A percentile compares a stretch with the other conserved stretches of the same genome.
phyloP scores from a whole-genome alignment of 1,140 invertebrate species.

The Popillia japonica region DNA sequence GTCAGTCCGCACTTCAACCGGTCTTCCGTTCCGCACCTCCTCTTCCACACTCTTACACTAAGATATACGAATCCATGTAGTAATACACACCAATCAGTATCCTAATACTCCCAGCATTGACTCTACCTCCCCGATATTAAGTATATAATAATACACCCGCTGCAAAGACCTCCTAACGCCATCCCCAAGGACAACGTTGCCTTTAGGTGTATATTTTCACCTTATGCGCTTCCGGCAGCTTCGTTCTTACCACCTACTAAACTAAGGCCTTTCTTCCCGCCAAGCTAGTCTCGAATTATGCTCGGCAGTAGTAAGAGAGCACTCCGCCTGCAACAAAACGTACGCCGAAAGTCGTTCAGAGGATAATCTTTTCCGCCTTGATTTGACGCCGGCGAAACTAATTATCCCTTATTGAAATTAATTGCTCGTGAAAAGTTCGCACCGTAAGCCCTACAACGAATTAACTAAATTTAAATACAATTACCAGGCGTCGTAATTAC shows the following conservation, averaged over 20 bases:
- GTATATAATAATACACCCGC: background rate
- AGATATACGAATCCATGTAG: too few species aligned
- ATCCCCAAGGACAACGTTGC: background rate
- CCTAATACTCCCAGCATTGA: too few species aligned
- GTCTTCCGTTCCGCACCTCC: too few species aligned
- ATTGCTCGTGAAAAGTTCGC: background rate
- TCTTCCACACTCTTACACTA: too few species aligned
- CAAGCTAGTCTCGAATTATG: background rate
- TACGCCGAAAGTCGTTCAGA: background rate
- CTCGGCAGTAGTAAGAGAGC: background rate
- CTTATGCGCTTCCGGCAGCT: background rate
- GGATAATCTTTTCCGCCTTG: slow-evolving; percentile 9
- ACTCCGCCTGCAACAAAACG: background rate
- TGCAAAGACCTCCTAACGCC: background rate
- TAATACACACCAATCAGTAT: too few species aligned
- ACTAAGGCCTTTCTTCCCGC: background rate
- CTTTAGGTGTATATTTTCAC: background rate
- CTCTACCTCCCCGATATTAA: too few species aligned
- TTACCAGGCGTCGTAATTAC: background rate
- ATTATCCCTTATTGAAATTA: slow-evolving; percentile 11
- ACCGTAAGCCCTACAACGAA: background rate
- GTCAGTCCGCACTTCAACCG: too few species aligned
- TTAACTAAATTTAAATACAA: background rate
- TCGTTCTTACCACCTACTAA: too few species aligned
- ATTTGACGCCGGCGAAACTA: background rate